Evolutionary conservation across 1,140 invertebrate species (phyloP), one percentile per base, ranked within the genome.

Genomic region (Oryctes rhinoceros): DNA sequence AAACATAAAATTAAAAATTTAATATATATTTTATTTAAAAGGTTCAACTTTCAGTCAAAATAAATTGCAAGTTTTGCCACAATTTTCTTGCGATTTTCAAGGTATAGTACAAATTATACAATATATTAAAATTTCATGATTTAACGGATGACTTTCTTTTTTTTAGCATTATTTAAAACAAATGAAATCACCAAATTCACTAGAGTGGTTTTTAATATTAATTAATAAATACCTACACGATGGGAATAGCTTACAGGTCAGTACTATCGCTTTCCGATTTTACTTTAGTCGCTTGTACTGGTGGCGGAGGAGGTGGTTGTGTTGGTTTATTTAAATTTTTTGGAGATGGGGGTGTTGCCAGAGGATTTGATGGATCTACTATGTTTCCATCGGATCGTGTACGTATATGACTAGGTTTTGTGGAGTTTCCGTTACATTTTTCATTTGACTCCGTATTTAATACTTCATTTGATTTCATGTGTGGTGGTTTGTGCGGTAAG

Each of bases 261-360:
- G 85, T 86, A 81, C 84, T 86, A 74, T 87, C 84, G 15, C 82
- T 35, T 30, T 86, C 83, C 4, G 81, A 48, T 81, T 81, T 83
- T 67, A 79, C 76, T 76, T 62, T 79, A 71, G 62, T 80, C 11
- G 74, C 15, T 47, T 44, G 35, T 53, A 84, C 81, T n/a, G 87
- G 87, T 18, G 87, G 87, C 24, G 87, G 87, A 5, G 86, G 87
- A 4, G 87, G 87, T 11, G 86, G 86, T 71, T 86, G 84, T 10
- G 86, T 85, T 4, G 86, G 86, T 82, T 87, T 87, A 78, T 81
- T 86, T 79, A 87, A 80, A 80, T 82, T 84, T 53, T 85, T 77
- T 11, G 86, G 83, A 39, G 86, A 85, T 4, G 85, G 82, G 10
- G 86, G 86, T 39, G 85, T 83, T 47, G 53, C 30, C n/a, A 71